Base-by-base conservation (phyloP, 1,140 invertebrate genomes). In the Penaeus vannamei region DNA sequence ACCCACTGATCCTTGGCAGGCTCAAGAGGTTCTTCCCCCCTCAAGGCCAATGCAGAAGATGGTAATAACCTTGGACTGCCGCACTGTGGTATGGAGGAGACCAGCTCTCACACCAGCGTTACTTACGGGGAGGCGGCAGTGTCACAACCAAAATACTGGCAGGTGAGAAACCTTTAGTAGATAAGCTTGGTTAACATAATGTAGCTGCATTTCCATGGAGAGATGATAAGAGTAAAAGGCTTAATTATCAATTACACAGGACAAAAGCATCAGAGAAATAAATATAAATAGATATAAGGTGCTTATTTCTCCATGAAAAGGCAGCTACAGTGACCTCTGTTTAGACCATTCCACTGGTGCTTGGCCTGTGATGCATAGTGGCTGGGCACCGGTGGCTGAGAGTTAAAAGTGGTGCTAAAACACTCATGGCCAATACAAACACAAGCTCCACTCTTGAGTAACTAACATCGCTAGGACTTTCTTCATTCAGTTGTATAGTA, bases 101-200 rank as follows among this genome's bases (percentile, higher is more conserved):
- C 83, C 83, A 84, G 83, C 83, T 84, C 83, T 84, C 83, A 66
- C 83, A 84, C 83, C 83, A 84, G 62, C 42, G 61, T 84, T 84
- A 84, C 83, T 84, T 69, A 84, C 64, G 83, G 83, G 83, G 83
- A 84, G 83, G 83, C 69, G 83, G 83, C 83, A 84, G 42, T 66
- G 83, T 84, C 83, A 84, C 83, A 84, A 84, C 83, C 83, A 84
- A 84, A 84, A 84, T 84, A 84, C 83, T 84, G 83, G 83, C 83
- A n/a, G 83, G 83, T 84, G 42, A 84, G 83, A 84, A 84, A 61
- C 83, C 69, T 84, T 84, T 66, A 64, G 64, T 64, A 42, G 64
- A 66, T 66, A 76, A 76, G 62, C 60, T 64, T 69, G 83, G 83
- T 84, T 84, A 84, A 66, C 83, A 84, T 69, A 84, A 69, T 84